These are phyloP conservation scores for Eristalis intricaria DNA, from an alignment of 2,888 invertebrate species.

Conservation along the genomic window DNA sequence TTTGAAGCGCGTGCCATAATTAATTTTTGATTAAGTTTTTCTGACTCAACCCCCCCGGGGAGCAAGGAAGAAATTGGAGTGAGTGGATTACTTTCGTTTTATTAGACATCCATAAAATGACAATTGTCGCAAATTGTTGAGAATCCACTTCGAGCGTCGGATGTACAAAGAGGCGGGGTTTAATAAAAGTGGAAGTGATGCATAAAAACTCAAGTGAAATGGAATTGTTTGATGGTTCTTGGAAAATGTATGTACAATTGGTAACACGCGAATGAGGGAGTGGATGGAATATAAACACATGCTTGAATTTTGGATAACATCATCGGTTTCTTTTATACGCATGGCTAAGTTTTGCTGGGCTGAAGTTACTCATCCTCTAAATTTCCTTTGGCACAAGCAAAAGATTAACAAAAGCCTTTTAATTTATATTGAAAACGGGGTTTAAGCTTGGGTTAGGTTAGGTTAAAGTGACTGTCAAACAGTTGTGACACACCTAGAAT, in stretches of 20 bases:
- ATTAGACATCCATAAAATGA: neutral
- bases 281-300: neutral
- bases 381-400: too few species aligned
- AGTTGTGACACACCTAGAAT: too few species aligned
- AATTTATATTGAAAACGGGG: too few species aligned
- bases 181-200: neutral
- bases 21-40: neutral
- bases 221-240: neutral
- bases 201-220: neutral
- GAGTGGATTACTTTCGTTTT: neutral
- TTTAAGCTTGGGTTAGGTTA: too few species aligned
- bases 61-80: neutral
- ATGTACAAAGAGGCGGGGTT: neutral
- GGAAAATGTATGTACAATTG: neutral
- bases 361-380: too few species aligned
- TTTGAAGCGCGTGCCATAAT: constrained; percentile 23
- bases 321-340: too few species aligned
- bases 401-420: too few species aligned
- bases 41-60: neutral
- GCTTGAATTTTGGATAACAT: too few species aligned
- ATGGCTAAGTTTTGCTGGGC: too few species aligned
- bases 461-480: too few species aligned
- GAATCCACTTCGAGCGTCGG: neutral
- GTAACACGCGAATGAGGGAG: neutral
- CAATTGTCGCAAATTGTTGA: neutral